These are phyloP conservation scores for Psittacula derbiana DNA, from an alignment of 2,797 vertebrate genomes.

Conservation along the genomic window DNA sequence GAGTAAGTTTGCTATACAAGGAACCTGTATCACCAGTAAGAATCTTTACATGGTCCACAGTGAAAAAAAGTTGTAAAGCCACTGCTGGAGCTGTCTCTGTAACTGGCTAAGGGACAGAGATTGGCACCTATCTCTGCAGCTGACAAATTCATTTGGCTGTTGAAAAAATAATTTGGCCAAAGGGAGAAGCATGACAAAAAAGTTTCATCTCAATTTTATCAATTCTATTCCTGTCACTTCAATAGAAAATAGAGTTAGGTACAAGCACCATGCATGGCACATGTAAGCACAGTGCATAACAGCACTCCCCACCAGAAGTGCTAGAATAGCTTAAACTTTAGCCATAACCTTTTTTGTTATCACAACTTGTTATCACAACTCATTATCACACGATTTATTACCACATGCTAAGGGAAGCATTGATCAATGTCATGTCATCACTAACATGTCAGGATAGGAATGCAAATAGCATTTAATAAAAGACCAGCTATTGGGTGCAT, in stretches of 20 bases:
- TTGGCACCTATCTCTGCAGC: neutral
- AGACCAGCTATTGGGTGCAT: neutral
- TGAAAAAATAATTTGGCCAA: constrained; percentile 2
- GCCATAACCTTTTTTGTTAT: neutral
- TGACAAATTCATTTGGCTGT: neutral
- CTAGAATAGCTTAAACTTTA: neutral
- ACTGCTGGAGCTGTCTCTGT: neutral
- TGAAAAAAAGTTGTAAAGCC: neutral
- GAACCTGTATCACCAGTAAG: neutral
- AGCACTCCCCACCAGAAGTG: neutral
- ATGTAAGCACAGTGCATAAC: neutral
- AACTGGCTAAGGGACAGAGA: neutral
- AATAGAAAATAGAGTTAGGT: neutral
- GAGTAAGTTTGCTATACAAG: neutral
- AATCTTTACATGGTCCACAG: neutral
- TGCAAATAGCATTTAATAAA: neutral
- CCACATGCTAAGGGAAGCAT: neutral
- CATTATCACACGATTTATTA: neutral
- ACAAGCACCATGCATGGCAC: neutral
- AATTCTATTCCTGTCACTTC: neutral
- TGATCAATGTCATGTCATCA: neutral
- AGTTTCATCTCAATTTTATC: neutral
- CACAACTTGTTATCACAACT: neutral
- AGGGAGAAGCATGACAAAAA: neutral
- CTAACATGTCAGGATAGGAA: rapidly evolving